Evolutionary conservation across 2,888 invertebrate genomes (phyloP).

Genomic region (Petrophora chlorosata): DNA sequence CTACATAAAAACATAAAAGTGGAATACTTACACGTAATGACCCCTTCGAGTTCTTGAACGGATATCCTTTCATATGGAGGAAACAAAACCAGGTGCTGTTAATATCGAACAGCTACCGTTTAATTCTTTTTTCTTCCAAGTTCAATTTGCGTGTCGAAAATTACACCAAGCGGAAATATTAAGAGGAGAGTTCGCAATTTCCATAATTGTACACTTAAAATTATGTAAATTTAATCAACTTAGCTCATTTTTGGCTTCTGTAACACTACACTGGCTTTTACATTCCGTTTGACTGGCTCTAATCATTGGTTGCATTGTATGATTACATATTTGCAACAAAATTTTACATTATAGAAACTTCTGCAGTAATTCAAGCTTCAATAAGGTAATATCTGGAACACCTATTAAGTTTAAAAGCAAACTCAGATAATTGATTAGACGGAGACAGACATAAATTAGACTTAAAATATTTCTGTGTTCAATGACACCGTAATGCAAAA

Average conservation of each 20-base stretch:
- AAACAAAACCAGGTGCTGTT: conserved; percentile 56
- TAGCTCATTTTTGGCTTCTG: conserved; percentile 35
- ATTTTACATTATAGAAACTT: too few relatives aligned
- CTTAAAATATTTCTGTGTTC: too few relatives aligned
- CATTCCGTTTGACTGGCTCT: conserved; percentile 15
- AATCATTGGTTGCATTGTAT: too few relatives aligned
- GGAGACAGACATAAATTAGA: too few relatives aligned
- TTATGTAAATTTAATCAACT: conserved; percentile 48
- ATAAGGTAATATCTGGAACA: too few relatives aligned
- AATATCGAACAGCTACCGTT: conserved; percentile 66
- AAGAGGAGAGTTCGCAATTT: conserved; percentile 46
- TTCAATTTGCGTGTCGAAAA: conserved; percentile 74
- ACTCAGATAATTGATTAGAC: too few relatives aligned
- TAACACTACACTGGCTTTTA: conserved; percentile 22
- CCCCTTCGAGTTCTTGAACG: conserved; percentile 63
- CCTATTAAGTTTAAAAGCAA: too few relatives aligned
- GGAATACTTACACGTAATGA: conserved; percentile 66
- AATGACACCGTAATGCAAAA: too few relatives aligned
- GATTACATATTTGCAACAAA: too few relatives aligned
- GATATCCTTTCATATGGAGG: conserved; percentile 76
- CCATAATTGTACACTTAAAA: conserved; percentile 49
- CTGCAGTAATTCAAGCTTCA: too few relatives aligned
- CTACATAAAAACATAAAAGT: conserved; percentile 46
- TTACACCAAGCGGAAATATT: conserved; percentile 57
- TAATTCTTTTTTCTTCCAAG: conserved; percentile 47